Evolutionary conservation across 2,888 invertebrate genomes (phyloP).

Genomic region (Ellobium chinense): DNA sequence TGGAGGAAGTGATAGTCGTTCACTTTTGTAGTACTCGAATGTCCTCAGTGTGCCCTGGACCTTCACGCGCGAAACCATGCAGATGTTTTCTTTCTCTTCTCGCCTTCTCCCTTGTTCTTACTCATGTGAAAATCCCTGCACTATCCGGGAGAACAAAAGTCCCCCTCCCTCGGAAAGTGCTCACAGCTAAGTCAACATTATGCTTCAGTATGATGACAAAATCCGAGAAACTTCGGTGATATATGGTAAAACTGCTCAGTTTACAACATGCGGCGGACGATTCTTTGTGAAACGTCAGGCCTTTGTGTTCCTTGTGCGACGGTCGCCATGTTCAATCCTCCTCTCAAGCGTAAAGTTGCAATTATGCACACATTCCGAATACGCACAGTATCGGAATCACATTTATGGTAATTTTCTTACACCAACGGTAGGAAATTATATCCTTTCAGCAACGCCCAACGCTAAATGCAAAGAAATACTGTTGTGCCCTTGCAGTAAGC

Average conservation of each 20-base stretch:
- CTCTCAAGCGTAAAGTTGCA: constrained; percentile 30
- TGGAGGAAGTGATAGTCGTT: neutral
- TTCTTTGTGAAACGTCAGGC: constrained; percentile 43
- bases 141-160: constrained; percentile 23
- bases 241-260: constrained; percentile 10
- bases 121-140: constrained; percentile 40
- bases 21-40: constrained; percentile 33
- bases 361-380: constrained; percentile 21
- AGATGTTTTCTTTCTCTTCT: constrained; percentile 34
- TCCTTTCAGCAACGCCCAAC: neutral
- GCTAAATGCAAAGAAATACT: no score
- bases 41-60: constrained; percentile 11
- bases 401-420: constrained; percentile 4
- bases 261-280: constrained; percentile 23
- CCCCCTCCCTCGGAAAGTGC: neutral
- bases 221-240: neutral
- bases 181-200: constrained; percentile 41
- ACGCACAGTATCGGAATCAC: constrained; percentile 26
- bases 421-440: neutral
- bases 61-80: constrained; percentile 48
- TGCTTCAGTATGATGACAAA: constrained; percentile 20
- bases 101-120: constrained; percentile 33
- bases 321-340: constrained; percentile 47
- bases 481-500: no score
- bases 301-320: constrained; percentile 49